Conservation (phyloP, 2,888 invertebrate genomes). For the Eristalis arbustorum region DNA sequence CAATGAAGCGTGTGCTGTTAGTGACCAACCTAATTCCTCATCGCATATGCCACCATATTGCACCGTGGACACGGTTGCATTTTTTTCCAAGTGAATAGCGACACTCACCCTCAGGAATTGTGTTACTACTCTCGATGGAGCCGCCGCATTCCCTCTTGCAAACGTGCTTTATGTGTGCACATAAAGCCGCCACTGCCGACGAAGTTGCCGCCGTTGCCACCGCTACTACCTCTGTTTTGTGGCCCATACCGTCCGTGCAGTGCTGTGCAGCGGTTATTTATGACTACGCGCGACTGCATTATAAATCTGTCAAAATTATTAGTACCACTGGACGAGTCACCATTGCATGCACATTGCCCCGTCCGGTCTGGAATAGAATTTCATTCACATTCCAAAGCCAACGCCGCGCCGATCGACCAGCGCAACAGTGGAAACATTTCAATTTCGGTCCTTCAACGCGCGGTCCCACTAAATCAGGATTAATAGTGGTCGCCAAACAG, state of each 20-base stretch:
- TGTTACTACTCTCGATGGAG: slow-evolving; percentile 3
- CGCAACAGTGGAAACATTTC: slow-evolving; percentile 48
- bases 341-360: neutral
- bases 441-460: slow-evolving; percentile 62
- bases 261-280: slow-evolving; percentile 42
- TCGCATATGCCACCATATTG: slow-evolving; percentile 33
- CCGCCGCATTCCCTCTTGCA: neutral
- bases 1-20: slow-evolving; percentile 4
- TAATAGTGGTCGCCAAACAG: slow-evolving; percentile 55
- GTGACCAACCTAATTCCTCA: slow-evolving; percentile 52
- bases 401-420: neutral
- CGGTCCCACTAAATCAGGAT: slow-evolving; percentile 62
- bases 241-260: slow-evolving; percentile 10
- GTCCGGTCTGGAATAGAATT: slow-evolving; percentile 52
- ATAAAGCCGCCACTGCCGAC: neutral
- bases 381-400: slow-evolving; percentile 52
- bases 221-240: slow-evolving; percentile 22
- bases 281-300: slow-evolving; percentile 55
- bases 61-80: slow-evolving; percentile 32
- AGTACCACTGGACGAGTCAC: slow-evolving; percentile 43
- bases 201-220: neutral
- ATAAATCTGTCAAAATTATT: slow-evolving; percentile 68
- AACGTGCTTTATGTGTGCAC: slow-evolving; percentile 36
- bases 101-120: slow-evolving; percentile 58
- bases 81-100: slow-evolving; percentile 31